Percentiles rank a stretch among this genome's conserved stretches.
phyloP scores from a whole-genome alignment of 2,113 vertebrate genomes.

The Alouatta palliata region DNA sequence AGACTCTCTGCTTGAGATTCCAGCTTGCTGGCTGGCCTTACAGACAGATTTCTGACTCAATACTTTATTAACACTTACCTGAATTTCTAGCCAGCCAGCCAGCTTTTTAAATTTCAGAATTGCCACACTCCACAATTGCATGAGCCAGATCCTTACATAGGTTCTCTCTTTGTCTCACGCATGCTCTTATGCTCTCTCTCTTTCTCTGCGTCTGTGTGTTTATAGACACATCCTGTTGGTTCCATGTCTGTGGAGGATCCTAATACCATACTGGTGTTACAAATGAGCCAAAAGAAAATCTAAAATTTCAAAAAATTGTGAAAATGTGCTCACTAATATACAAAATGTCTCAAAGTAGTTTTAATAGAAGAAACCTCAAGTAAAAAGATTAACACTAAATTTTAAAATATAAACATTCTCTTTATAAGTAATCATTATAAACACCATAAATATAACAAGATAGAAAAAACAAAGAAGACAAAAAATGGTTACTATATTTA shows the following conservation, averaged over 20 bases:
- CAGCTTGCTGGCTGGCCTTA: neutral
- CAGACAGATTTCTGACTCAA: neutral
- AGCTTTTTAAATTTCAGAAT: neutral
- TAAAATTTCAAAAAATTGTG: neutral
- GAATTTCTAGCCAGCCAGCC: neutral
- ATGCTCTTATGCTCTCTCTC: neutral
- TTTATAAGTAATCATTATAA: neutral
- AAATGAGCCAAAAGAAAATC: neutral
- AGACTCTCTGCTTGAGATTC: neutral
- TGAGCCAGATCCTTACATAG: neutral
- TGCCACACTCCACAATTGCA: neutral
- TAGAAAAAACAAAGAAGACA: neutral
- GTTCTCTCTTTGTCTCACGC: too few species aligned
- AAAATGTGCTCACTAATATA: neutral
- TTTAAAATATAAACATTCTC: neutral
- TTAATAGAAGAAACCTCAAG: neutral
- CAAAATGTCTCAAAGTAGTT: neutral
- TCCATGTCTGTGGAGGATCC: neutral
- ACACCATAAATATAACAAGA: neutral
- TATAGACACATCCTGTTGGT: neutral
- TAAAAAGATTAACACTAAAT: neutral
- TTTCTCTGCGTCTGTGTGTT: too few species aligned
- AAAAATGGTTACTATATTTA: slow-evolving; percentile 17
- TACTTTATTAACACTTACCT: neutral
- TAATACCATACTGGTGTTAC: neutral